Conservation (phyloP, 1,140 invertebrate genomes). For the Neodiprion virginianus region DNA sequence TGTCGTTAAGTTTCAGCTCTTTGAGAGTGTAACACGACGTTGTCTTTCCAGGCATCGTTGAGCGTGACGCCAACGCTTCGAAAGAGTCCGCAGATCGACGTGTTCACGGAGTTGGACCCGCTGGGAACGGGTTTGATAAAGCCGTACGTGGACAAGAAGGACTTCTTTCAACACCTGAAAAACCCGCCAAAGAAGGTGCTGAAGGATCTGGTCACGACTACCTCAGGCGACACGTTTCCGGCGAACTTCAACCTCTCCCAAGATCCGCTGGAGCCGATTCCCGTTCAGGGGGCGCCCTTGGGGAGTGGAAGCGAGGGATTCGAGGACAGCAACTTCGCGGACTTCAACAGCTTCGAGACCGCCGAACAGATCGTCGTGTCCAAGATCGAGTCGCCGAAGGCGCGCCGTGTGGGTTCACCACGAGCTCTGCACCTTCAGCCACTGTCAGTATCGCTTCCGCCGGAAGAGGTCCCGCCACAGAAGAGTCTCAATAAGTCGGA, state of each 20-base stretch:
- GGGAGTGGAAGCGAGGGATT: constrained; percentile 36
- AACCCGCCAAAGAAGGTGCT: constrained; percentile 90
- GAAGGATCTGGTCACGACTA: constrained; percentile 75
- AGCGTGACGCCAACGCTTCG: constrained; percentile 32
- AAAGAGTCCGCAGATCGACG: constrained; percentile 68
- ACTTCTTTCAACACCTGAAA: constrained; percentile 93
- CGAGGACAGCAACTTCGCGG: constrained; percentile 53
- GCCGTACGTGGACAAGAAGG: constrained; percentile 93
- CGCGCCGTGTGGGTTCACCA: constrained; percentile 28
- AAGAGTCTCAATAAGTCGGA: constrained; percentile 11
- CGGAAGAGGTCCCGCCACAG: constrained; percentile 61
- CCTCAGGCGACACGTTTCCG: constrained; percentile 51
- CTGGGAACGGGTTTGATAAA: constrained; percentile 87
- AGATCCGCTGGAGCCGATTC: constrained; percentile 44
- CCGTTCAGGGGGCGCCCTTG: constrained; percentile 28
- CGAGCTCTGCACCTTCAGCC: constrained; percentile 62
- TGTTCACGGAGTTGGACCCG: constrained; percentile 92
- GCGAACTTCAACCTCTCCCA: constrained; percentile 49
- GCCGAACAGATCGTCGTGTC: constrained; percentile 35
- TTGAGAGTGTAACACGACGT: too few species aligned
- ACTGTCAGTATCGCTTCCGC: constrained; percentile 71
- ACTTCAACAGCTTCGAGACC: constrained; percentile 57
- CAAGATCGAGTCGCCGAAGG: constrained; percentile 37
- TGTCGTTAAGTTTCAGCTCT: too few species aligned
- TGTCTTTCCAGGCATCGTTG: constrained; percentile 36